Conservation (phyloP, 2,888 invertebrate species). For the Anoncus sp. region DNA sequence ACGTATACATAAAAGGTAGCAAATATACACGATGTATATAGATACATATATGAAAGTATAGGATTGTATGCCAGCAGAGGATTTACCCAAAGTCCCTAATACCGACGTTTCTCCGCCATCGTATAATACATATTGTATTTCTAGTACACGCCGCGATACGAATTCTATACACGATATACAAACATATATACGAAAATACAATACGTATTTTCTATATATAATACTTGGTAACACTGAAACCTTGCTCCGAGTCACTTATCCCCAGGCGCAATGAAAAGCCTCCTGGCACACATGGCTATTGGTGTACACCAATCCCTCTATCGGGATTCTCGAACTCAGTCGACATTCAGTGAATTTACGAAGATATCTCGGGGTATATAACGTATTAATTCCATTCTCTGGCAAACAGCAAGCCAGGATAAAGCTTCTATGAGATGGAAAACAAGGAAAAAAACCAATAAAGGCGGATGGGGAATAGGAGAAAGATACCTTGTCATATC, state of each 20-base stretch:
- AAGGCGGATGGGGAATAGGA: neutral
- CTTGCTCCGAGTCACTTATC: slow-evolving; percentile 11
- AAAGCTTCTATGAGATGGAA: neutral
- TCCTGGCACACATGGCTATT: slow-evolving; percentile 5
- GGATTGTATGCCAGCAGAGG: slow-evolving; percentile 45
- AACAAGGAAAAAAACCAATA: slow-evolving; percentile 10
- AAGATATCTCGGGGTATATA: slow-evolving; percentile 4
- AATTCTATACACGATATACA: no score
- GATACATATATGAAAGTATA: slow-evolving; percentile 18
- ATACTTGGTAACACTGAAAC: slow-evolving; percentile 6
- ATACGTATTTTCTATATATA: slow-evolving; percentile 9
- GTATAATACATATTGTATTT: slow-evolving; percentile 9
- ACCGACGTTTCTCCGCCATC: slow-evolving; percentile 43
- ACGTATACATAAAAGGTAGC: slow-evolving; percentile 8
- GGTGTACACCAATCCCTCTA: slow-evolving; percentile 6
- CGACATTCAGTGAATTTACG: neutral
- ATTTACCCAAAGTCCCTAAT: slow-evolving; percentile 55
- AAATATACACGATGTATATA: no score
- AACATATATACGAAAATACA: no score
- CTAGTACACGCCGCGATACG: neutral
- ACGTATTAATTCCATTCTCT: slow-evolving; percentile 24
- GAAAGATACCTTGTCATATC: slow-evolving; percentile 22
- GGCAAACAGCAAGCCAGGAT: slow-evolving; percentile 11
- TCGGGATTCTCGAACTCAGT: slow-evolving; percentile 20
- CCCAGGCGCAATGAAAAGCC: neutral